Percentiles rank a stretch among this genome's conserved stretches.
Evolutionary conservation across 2,888 invertebrate species (phyloP).

Genomic region (Plebejus argus): DNA sequence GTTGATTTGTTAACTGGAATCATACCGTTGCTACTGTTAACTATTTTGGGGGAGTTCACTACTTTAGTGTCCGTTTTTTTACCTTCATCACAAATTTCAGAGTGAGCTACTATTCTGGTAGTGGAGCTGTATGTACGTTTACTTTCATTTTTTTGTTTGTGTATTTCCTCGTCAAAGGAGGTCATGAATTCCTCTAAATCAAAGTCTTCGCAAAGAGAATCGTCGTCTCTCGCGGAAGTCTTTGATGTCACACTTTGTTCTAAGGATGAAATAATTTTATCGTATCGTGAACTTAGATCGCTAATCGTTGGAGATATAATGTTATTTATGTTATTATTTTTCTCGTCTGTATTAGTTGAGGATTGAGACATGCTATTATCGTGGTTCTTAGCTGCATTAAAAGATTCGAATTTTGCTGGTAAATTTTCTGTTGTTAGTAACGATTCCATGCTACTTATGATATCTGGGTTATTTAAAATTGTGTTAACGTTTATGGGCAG

Average conservation of each 20-base stretch:
- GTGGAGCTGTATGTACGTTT: slow-evolving; percentile 75
- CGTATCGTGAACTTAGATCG: slow-evolving; percentile 73
- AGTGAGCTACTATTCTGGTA: slow-evolving; percentile 69
- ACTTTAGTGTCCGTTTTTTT: slow-evolving; percentile 62
- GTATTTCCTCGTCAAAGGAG: slow-evolving; percentile 83
- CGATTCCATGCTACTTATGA: slow-evolving; percentile 78
- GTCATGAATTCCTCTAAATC: slow-evolving; percentile 84
- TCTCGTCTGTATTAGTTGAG: slow-evolving; percentile 46
- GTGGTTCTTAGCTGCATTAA: slow-evolving; percentile 59
- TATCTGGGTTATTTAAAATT: slow-evolving; percentile 74
- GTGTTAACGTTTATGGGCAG: slow-evolving; percentile 81
- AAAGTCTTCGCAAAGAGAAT: slow-evolving; percentile 82
- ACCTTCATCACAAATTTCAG: slow-evolving; percentile 61
- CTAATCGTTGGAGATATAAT: slow-evolving; percentile 59
- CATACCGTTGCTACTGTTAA: slow-evolving; percentile 58
- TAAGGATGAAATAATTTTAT: slow-evolving; percentile 77
- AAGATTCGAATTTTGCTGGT: slow-evolving; percentile 74
- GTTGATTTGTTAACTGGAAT: slow-evolving; percentile 76
- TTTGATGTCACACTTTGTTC: slow-evolving; percentile 75
- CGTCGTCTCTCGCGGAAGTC: slow-evolving; percentile 71
- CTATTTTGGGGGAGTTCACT: slow-evolving; percentile 61
- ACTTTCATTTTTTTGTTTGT: slow-evolving; percentile 67
- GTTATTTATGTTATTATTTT: slow-evolving; percentile 50
- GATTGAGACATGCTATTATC: slow-evolving; percentile 55
- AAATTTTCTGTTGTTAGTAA: slow-evolving; percentile 75